A percentile compares a stretch with the other conserved stretches of the same genome.
Evolutionary conservation across 2,888 invertebrate species (phyloP).

Genomic region (Tineola bisselliella): DNA sequence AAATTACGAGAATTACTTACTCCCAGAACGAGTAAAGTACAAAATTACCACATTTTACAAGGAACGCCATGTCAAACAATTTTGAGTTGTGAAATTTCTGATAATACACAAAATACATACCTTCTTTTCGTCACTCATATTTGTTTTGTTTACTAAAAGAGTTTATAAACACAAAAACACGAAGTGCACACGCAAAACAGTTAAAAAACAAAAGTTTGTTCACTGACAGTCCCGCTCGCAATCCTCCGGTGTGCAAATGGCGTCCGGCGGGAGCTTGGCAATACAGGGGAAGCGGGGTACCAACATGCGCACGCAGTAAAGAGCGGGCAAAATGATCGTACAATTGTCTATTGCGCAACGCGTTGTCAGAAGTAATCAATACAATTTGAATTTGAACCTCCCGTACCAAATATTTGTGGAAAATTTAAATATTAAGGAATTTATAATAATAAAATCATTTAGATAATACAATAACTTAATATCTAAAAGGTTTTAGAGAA

Average conservation of each 20-base stretch:
- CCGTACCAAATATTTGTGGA: not conserved
- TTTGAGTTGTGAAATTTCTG: constrained; percentile 30
- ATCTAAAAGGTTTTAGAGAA: not conserved
- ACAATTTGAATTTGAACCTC: not conserved
- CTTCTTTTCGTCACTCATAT: constrained; percentile 75
- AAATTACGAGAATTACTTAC: constrained; percentile 15
- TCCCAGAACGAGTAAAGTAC: constrained; percentile 15
- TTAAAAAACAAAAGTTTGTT: constrained; percentile 33
- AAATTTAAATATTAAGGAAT: not conserved
- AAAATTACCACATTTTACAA: constrained; percentile 47
- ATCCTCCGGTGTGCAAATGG: constrained; percentile 62
- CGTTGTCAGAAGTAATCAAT: not conserved
- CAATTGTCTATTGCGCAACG: constrained; percentile 6
- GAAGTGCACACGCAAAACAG: constrained; percentile 7
- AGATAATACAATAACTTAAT: not conserved
- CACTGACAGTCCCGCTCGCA: constrained; percentile 44
- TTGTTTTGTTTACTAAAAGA: constrained; percentile 34
- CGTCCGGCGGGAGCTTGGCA: constrained; percentile 55
- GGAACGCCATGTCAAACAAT: constrained; percentile 53
- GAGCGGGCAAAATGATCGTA: not conserved
- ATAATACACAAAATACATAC: constrained; percentile 52
- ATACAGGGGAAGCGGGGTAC: constrained; percentile 18
- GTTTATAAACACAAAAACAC: constrained; percentile 35
- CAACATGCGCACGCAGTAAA: constrained; percentile 6
- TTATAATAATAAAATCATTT: not conserved